Percentiles rank a stretch among this genome's conserved stretches.
These are phyloP conservation scores for Antennarius striatus DNA, from an alignment of 2,113 vertebrate species.

Conservation along the genomic window DNA sequence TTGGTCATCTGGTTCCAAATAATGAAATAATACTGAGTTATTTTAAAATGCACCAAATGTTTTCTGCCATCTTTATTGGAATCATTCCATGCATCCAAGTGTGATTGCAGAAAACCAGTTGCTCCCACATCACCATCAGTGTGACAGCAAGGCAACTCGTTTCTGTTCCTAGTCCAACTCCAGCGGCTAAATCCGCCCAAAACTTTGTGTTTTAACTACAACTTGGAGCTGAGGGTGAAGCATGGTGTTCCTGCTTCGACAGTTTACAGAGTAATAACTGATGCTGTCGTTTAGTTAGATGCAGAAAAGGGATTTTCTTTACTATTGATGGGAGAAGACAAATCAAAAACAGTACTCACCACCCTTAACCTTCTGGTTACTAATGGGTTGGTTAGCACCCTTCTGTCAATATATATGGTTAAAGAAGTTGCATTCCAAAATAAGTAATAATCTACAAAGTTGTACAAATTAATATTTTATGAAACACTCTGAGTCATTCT, in stretches of 20 bases:
- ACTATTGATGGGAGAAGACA: neutral
- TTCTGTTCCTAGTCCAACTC: conserved; percentile 48
- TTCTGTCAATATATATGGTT: too few species aligned
- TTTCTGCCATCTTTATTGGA: conserved; percentile 27
- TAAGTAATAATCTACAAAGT: too few species aligned
- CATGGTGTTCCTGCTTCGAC: neutral
- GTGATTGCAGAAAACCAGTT: conserved; percentile 18
- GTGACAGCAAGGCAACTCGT: conserved; percentile 32
- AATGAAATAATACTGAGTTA: conserved; percentile 2
- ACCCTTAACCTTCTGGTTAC: too few species aligned
- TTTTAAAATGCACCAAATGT: conserved; percentile 21
- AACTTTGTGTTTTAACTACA: conserved; percentile 10
- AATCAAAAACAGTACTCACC: neutral
- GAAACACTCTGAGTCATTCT: too few species aligned
- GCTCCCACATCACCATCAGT: conserved; percentile 28
- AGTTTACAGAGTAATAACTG: neutral
- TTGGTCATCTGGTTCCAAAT: too few species aligned
- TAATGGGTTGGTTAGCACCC: too few species aligned
- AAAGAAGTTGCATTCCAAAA: too few species aligned
- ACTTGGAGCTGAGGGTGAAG: neutral
- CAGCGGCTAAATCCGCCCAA: conserved; percentile 3
- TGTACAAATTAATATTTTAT: too few species aligned
- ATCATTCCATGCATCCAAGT: neutral
- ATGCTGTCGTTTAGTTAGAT: neutral
- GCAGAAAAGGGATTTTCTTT: neutral